Evolutionary conservation across 64 coral and sea anemone species (phyloP), one percentile per base, ranked within the genome.

Genomic region (Acropora yongei): DNA sequence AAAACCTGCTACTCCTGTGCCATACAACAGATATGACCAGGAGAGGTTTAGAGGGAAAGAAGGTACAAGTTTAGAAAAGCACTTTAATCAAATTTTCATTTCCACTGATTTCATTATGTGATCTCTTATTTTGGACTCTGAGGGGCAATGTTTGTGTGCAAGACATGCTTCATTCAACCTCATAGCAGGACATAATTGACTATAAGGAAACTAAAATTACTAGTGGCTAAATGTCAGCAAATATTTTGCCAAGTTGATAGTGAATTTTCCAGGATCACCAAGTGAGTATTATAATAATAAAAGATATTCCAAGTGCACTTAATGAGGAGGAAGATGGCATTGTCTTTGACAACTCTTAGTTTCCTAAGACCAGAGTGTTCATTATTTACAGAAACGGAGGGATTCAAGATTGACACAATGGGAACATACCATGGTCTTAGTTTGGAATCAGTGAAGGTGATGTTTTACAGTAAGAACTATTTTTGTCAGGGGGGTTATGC

Each of bases 21-120:
- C 97, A 41, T 99, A 99, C 68, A 99, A 99, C 79, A 93, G 97
- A 83, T 99, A 99, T 63, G 97, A 96, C 93, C 97, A 99, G 48
- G 97, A 99, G 55, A 77, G 97, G 80, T 99, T 99, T 76, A 93
- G 94, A 49, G 91, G 97, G 86, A 99, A 99, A 88, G 97, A 99
- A 99, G 97, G 97, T 92, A 87, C 30, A 30, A 30, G 30, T 30
- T 30, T 30, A 30, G 30, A 30, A 30, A 30, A 30, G 30, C 30
- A 30, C 30, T 30, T 30, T 30, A 30, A 30, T 30, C 30, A 30
- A 30, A 30, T 30, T 30, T 30, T 30, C 30, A 30, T 30, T 30
- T 30, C 30, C 0, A 30, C 30, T 30, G 30, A 30, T 30, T 30
- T 30, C 30, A 30, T 30, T 30, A 30, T 30, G 30, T 30, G 30